These are phyloP conservation scores for Drosophila kokeensis DNA, from an alignment of 2,888 invertebrate genomes.

Conservation along the genomic window DNA sequence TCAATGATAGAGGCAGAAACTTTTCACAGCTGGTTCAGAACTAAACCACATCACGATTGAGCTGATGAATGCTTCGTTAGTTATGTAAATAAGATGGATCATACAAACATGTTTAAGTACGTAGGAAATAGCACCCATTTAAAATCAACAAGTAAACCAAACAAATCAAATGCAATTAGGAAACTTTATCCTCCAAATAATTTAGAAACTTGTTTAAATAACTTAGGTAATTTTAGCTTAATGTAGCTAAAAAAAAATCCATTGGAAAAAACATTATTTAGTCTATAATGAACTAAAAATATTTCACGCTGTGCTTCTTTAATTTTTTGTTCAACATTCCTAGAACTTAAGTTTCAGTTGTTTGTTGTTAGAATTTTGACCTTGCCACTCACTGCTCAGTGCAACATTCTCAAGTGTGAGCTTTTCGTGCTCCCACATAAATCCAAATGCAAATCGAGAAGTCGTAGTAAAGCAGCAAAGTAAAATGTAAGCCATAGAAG, in stretches of 20 bases:
- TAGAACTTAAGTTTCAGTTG: neutral
- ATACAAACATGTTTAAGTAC: neutral
- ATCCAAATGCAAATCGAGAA: constrained; percentile 18
- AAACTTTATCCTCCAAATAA: neutral
- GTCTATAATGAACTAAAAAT: neutral
- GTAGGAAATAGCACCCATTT: neutral
- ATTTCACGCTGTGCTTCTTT: neutral
- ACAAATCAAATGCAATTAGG: neutral
- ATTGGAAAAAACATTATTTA: neutral
- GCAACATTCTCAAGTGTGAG: constrained; percentile 6
- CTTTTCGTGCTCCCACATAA: constrained; percentile 49
- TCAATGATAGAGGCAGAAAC: constrained; percentile 12
- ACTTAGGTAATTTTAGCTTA: neutral
- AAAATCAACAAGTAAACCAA: neutral
- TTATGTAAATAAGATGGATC: constrained; percentile 33
- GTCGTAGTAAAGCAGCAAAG: constrained; percentile 7
- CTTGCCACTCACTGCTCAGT: constrained; percentile 25
- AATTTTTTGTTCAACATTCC: neutral
- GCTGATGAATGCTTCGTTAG: constrained; percentile 53
- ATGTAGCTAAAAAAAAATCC: neutral
- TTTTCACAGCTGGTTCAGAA: constrained; percentile 4
- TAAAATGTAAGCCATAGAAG: constrained; percentile 41
- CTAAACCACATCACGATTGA: constrained; percentile 35
- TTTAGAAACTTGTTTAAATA: too few relatives aligned
- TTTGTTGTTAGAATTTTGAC: constrained; percentile 14